A percentile compares a stretch with the other conserved stretches of the same genome.
Conservation (phyloP, 2,888 invertebrate species). For the Macrophya alboannulata region DNA sequence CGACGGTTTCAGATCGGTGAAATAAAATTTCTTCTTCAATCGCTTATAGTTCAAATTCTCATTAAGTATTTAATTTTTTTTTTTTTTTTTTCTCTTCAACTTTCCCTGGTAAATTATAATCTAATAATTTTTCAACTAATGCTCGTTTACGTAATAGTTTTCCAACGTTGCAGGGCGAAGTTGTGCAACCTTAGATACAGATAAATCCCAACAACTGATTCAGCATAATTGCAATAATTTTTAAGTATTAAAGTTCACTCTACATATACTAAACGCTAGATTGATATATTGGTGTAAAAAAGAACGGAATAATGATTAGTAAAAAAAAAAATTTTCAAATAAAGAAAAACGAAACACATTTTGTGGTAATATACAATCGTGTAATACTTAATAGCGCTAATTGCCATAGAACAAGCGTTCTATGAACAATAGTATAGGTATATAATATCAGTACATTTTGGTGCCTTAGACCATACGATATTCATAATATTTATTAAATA, state of each 20-base stretch:
- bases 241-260: conserved; percentile 19
- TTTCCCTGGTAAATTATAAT: background rate
- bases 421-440: background rate
- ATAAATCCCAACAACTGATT: conserved; percentile 18
- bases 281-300: conserved; percentile 4
- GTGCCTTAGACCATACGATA: conserved; percentile 45
- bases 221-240: background rate
- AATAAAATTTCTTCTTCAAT: too few relatives aligned
- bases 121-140: background rate
- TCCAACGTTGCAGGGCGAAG: background rate
- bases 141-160: background rate
- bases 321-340: background rate
- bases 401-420: conserved; percentile 33
- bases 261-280: conserved; percentile 35
- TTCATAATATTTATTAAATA: conserved; percentile 40
- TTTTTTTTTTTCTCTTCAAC: background rate
- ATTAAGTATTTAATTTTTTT: background rate
- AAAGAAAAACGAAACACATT: conserved; percentile 6
- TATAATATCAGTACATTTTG: conserved; percentile 44
- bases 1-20: too few relatives aligned
- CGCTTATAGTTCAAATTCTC: background rate
- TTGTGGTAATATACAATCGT: conserved; percentile 34
- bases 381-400: conserved; percentile 24
- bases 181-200: conserved; percentile 4
- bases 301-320: background rate